phyloP scores from a whole-genome alignment of 1,140 invertebrate genomes.

The Parapsyche elsis region DNA sequence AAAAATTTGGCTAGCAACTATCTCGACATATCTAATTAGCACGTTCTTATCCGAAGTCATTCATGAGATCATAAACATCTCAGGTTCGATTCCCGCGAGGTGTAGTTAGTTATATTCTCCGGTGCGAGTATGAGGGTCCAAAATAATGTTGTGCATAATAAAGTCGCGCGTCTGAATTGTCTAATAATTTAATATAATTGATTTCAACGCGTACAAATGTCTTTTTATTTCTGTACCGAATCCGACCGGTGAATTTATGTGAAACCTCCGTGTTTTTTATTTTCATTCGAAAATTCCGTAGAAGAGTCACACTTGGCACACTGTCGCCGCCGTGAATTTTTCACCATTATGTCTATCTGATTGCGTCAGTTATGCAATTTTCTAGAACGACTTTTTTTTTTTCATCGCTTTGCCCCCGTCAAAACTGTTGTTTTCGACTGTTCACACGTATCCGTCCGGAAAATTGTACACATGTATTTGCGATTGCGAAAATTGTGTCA shows the following conservation, averaged over 20 bases:
- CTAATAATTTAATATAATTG: slow-evolving; percentile 39
- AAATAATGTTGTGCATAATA: no score
- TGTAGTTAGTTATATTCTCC: no score
- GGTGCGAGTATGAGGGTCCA: no score
- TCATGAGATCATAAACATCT: slow-evolving; percentile 1
- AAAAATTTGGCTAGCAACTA: slow-evolving; percentile 14
- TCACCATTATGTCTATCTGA: slow-evolving; percentile 17
- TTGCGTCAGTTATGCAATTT: slow-evolving; percentile 17
- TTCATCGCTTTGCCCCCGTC: not conserved
- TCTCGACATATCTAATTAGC: not conserved
- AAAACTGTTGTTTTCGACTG: not conserved
- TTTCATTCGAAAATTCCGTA: not conserved
- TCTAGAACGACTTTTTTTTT: slow-evolving; percentile 1
- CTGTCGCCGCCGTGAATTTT: not conserved
- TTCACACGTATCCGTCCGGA: not conserved
- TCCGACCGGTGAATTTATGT: slow-evolving; percentile 25
- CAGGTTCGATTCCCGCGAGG: no score
- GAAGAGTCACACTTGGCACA: slow-evolving; percentile 29
- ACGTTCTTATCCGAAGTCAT: slow-evolving; percentile 9
- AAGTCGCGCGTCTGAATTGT: not conserved
- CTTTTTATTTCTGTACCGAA: slow-evolving; percentile 34
- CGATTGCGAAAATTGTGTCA: not conserved
- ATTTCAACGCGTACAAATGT: slow-evolving; percentile 47
- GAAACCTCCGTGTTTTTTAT: not conserved
- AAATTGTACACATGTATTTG: not conserved